Base-by-base conservation (phyloP, 2,113 vertebrate species). In the Holacanthus passer region DNA sequence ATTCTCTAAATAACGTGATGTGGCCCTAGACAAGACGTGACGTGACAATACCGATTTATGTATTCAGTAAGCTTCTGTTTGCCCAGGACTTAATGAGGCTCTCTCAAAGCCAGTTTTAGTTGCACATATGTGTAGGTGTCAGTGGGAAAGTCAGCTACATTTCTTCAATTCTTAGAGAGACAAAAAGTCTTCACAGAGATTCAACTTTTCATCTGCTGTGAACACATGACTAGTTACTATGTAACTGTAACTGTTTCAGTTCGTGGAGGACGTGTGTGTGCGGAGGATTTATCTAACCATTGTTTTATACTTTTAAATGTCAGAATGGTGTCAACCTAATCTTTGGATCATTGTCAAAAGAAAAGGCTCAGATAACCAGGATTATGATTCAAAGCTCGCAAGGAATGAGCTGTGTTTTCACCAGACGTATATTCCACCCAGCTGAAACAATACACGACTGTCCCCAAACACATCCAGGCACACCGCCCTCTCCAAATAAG, bases 381-480 rank as follows among this genome's bases (percentile, higher is more conserved):
- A 85, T 70, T 69, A 76, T 75, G 47, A 53, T 63, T 65, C 47
- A 65, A 67, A 39, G 39, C 64, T 52, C 5, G 13, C 12, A 3
- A 14, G 79, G 68, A 81, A 69, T 48, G 58, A 66, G 79, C 0
- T 1, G 32, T 71, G 58, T 87, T 85, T 77, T 74, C 56, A 64
- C 50, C 48, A 47, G 43, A 39, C 8, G 0, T 52, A 87, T 87
- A 87, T 87, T 88, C 85, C 52, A 56, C 56, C 89, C 91, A 94
- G 90, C 93, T 94, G 93, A 93, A 91, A 93, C 91, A 92, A 95
- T 88, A 91, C 52, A 20, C 4, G 12, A 66, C n/a, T 31, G 77
- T 79, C 83, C 80, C 82, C 39, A 84, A 89, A 84, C 77, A 79
- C 60, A 82, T 56, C 82, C 73, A 53, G 45, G 0, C 83, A n/a